Conservation (phyloP, 2,113 vertebrate species). For the Gallinago media region DNA sequence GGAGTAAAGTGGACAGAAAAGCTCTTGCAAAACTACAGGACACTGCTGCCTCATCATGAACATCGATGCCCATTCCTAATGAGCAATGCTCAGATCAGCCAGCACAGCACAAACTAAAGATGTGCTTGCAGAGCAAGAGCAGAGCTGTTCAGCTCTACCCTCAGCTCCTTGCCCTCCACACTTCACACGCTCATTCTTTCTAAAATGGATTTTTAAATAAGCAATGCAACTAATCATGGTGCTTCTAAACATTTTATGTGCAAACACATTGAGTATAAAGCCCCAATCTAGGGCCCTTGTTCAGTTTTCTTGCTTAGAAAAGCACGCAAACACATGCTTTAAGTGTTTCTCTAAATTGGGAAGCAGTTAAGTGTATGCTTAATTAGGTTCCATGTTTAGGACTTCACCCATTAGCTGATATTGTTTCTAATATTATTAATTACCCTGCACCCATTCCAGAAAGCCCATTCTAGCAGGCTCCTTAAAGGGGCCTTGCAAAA, state of each 20-base stretch:
- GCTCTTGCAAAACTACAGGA: fast-evolving
- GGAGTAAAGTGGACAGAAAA: not conserved
- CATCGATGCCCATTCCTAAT: fast-evolving
- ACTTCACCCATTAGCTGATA: not conserved
- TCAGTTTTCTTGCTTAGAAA: not conserved
- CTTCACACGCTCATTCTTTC: not conserved
- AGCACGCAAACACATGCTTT: not conserved
- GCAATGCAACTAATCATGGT: fast-evolving
- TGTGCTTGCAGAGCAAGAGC: fast-evolving
- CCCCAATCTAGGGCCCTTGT: not conserved
- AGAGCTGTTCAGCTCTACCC: not conserved
- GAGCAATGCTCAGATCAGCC: fast-evolving
- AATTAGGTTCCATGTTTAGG: not conserved
- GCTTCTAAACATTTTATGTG: not conserved
- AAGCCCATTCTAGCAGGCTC: not conserved
- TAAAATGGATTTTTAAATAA: not conserved
- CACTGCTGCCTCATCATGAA: fast-evolving
- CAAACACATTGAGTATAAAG: not conserved
- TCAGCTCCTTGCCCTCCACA: not conserved
- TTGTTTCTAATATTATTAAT: not conserved
- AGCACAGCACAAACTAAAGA: fast-evolving
- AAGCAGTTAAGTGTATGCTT: not conserved
- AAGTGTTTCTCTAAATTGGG: not conserved
- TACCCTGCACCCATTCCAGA: not conserved
- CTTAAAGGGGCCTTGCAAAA: not conserved